These are phyloP conservation scores for Lamellibrachia columna DNA, from an alignment of 2,888 invertebrate species.

Conservation along the genomic window DNA sequence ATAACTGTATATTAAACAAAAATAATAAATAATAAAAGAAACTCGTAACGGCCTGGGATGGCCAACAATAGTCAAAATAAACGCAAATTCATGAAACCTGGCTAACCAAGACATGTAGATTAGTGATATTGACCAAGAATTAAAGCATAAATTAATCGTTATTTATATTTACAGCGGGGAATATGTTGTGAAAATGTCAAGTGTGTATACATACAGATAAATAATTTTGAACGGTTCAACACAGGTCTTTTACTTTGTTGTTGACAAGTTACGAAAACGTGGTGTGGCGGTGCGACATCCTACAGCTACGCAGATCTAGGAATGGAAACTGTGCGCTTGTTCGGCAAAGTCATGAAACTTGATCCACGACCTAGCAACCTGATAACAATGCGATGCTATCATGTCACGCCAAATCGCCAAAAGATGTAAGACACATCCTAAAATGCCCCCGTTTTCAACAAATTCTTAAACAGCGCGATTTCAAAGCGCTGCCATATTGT, in stretches of 20 bases:
- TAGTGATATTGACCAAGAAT: background rate
- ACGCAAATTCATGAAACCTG: background rate
- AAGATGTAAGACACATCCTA: conserved; percentile 16
- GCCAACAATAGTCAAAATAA: too few relatives aligned
- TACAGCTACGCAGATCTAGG: conserved; percentile 16
- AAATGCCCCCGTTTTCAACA: background rate
- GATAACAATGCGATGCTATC: background rate
- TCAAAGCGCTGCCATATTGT: conserved; percentile 12
- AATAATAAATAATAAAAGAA: too few relatives aligned
- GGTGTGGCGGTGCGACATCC: conserved; percentile 16
- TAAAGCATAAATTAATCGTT: background rate
- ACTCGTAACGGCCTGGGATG: too few relatives aligned
- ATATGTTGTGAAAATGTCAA: background rate
- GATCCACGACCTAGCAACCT: conserved; percentile 4
- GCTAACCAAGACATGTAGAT: background rate
- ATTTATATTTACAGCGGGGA: background rate
- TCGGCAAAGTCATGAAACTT: conserved; percentile 16
- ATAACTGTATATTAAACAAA: too few relatives aligned
- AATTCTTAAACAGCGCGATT: background rate
- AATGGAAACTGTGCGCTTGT: conserved; percentile 12
- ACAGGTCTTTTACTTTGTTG: background rate
- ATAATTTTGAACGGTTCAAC: background rate
- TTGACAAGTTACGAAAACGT: conserved; percentile 16
- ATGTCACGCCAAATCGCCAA: background rate
- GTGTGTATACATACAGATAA: background rate